Base-by-base conservation (phyloP, 2,113 vertebrate species). In the Forbesichthys agassizii region DNA sequence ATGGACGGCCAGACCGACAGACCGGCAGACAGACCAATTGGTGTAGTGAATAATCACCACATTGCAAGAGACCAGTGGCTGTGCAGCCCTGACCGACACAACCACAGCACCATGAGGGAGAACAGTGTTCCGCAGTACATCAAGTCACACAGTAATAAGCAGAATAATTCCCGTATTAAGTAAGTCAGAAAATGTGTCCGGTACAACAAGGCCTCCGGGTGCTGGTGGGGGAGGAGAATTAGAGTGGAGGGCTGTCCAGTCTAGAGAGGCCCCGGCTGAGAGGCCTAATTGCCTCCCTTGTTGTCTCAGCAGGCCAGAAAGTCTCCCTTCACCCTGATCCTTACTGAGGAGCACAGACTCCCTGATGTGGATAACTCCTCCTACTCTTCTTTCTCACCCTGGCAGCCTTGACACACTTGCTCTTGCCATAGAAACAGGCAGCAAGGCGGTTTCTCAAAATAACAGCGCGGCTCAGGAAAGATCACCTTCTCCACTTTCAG, bases 201-300 rank as follows among this genome's bases (percentile, higher is more conserved):
- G 75, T 66, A 36, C 33, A 61, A 51, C 66, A 55, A 75, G 74
- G 70, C 78, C 60, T 57, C 53, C 56, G 51, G 77, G 78, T 74
- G 81, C 68, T 79, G 0, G 27, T 27, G 27, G 27, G 2, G 74
- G 79, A 80, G 80, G 75, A 66, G 75, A 66, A 71, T 61, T 59
- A 69, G 51, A 72, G 73, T 58, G 11, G 60, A 82, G 77, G 66
- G 55, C 64, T 78, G 82, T 78, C 85, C 64, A 11, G 51, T 74
- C 52, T 75, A 86, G 78, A 82, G 76, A 49, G 84, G 88, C 88
- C 88, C 88, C 58, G 74, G 85, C 74, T 74, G 85, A 84, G 83
- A 74, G 57, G 74, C 84, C 88, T 90, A 91, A 76, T 88, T 92
- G 88, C 82, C 86, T 90, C 82, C 82, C 78, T 84, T 84, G 81